Evolutionary conservation across 2,113 vertebrate genomes (phyloP).

Genomic region (Dascyllus trimaculatus): DNA sequence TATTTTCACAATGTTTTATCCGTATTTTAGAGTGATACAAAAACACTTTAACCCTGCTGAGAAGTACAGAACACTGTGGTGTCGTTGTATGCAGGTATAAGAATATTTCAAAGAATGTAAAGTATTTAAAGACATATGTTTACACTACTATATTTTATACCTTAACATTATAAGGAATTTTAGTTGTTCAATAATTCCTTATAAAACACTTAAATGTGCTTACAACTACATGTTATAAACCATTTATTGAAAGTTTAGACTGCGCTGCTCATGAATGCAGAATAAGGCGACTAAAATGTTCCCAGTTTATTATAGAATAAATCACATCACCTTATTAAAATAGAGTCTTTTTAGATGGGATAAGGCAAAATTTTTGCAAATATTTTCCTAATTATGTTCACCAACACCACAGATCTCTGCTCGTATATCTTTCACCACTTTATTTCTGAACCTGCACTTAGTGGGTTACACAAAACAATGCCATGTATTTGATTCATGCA

Average conservation of each 20-base stretch:
- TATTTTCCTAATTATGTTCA: not conserved
- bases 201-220: not conserved
- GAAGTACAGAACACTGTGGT: not conserved
- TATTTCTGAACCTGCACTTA: conserved; percentile 23
- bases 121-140: not conserved
- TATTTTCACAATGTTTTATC: not conserved
- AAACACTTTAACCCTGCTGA: not conserved
- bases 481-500: conserved; percentile 49
- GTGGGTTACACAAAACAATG: conserved; percentile 4
- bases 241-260: not conserved
- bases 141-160: not conserved
- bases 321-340: not conserved
- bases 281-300: not conserved
- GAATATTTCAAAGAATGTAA: not conserved
- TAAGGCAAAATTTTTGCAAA: not conserved
- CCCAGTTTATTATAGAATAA: not conserved
- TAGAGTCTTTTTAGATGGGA: not conserved
- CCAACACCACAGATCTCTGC: not conserved
- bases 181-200: not conserved
- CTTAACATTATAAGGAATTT: not conserved
- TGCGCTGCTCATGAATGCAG: not conserved
- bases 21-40: not conserved
- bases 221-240: too few species aligned
- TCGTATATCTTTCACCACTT: not conserved
- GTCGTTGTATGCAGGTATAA: not conserved